A percentile compares a stretch with the other conserved stretches of the same genome.
These are phyloP conservation scores for Atherix ibis DNA, from an alignment of 2,888 invertebrate species.

Conservation along the genomic window DNA sequence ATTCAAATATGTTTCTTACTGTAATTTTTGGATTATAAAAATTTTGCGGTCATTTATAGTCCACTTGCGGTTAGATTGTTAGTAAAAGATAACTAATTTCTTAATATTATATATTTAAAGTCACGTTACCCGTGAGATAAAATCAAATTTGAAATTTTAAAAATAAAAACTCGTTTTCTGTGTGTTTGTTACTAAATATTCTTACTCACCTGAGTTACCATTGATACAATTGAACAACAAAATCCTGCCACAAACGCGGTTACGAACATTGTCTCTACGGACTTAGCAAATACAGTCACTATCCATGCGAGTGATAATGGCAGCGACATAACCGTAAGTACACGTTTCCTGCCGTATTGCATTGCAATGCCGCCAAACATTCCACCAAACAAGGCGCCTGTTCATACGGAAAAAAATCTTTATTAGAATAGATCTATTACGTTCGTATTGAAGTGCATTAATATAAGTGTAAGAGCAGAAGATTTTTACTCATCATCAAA, in stretches of 20 bases:
- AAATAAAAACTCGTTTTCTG: too few species aligned
- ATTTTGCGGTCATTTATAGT: too few species aligned
- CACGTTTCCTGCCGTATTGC: constrained; percentile 51
- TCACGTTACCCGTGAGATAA: too few species aligned
- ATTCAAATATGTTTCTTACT: too few species aligned
- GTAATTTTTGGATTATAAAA: too few species aligned
- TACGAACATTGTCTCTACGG: constrained; percentile 63
- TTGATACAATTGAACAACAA: constrained; percentile 60
- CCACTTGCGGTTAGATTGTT: too few species aligned
- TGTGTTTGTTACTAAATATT: neutral
- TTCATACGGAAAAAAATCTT: too few species aligned
- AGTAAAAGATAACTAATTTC: too few species aligned
- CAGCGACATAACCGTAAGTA: constrained; percentile 52
- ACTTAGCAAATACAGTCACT: constrained; percentile 59
- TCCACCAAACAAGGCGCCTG: constrained; percentile 57
- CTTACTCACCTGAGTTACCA: constrained; percentile 50
- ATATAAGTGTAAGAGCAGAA: neutral
- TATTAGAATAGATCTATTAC: too few species aligned
- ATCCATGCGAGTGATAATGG: constrained; percentile 71
- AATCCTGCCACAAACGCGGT: constrained; percentile 75
- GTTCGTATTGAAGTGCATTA: constrained; percentile 9
- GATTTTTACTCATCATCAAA: neutral
- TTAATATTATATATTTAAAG: too few species aligned
- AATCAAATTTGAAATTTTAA: too few species aligned
- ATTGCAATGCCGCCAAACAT: constrained; percentile 58